Percentiles rank a stretch among this genome's conserved stretches.
These are phyloP conservation scores for Drosophila diplacantha DNA, from an alignment of 2,888 invertebrate genomes.

Conservation along the genomic window DNA sequence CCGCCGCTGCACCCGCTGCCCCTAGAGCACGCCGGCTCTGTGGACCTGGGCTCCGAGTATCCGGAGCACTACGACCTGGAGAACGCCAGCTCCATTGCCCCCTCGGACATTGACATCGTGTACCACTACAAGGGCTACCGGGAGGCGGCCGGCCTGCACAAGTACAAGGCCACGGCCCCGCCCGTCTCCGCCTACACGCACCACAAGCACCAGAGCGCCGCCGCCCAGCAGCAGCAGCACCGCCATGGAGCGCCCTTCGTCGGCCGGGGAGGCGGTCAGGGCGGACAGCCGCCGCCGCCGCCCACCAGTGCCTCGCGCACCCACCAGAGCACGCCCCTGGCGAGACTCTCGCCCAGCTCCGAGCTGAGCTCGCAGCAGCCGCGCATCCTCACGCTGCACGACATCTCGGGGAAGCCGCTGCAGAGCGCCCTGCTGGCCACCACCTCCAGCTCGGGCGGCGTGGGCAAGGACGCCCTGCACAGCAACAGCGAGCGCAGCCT, in stretches of 20 bases:
- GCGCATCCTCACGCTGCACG: slow-evolving; percentile 93
- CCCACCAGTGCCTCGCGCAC: slow-evolving; percentile 84
- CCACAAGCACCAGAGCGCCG: slow-evolving; percentile 85
- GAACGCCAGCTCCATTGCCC: slow-evolving; percentile 97
- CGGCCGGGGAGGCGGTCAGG: slow-evolving; percentile 81
- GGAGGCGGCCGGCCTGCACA: slow-evolving; percentile 89
- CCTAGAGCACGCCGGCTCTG: slow-evolving; percentile 85
- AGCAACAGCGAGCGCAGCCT: slow-evolving; percentile 94
- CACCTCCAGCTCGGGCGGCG: slow-evolving; percentile 91
- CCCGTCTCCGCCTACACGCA: slow-evolving; percentile 87
- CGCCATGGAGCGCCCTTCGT: slow-evolving; percentile 85
- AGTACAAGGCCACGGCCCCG: slow-evolving; percentile 92
- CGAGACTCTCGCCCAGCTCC: slow-evolving; percentile 93
- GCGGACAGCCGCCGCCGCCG: slow-evolving; percentile 82
- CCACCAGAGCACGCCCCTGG: slow-evolving; percentile 93
- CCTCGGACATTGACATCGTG: slow-evolving; percentile 97
- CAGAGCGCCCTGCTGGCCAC: slow-evolving; percentile 93
- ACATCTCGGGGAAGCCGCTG: slow-evolving; percentile 94
- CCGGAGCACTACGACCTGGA: slow-evolving; percentile 97
- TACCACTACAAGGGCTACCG: slow-evolving; percentile 97
- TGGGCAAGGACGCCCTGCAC: slow-evolving; percentile 91
- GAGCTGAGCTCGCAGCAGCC: slow-evolving; percentile 95
- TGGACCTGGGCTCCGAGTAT: slow-evolving; percentile 87
- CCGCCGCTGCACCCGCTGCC: slow-evolving; percentile 86
- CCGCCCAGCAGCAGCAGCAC: slow-evolving; percentile 83